These are phyloP conservation scores for Tympanoctomys barrerae DNA, from an alignment of 2,797 vertebrate species.

Conservation along the genomic window DNA sequence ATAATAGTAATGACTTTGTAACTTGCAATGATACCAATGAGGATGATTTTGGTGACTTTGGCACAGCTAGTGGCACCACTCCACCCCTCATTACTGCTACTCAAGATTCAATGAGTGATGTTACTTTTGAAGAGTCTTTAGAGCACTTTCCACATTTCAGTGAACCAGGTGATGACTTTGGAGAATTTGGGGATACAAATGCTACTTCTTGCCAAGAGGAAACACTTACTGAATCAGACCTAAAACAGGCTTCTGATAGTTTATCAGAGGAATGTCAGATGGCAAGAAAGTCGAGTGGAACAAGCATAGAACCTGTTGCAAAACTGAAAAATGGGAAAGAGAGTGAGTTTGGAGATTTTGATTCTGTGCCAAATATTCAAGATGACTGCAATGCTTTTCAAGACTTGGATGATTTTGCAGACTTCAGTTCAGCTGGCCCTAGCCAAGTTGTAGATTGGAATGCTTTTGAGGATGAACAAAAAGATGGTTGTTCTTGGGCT, in stretches of 20 bases:
- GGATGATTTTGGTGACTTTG: slow-evolving; percentile 93
- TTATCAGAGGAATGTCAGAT: slow-evolving; percentile 78
- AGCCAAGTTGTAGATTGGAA: slow-evolving; percentile 91
- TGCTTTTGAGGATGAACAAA: slow-evolving; percentile 90
- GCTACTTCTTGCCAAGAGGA: slow-evolving; percentile 82
- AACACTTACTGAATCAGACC: slow-evolving; percentile 75
- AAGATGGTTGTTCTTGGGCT: slow-evolving; percentile 92
- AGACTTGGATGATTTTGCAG: slow-evolving; percentile 95
- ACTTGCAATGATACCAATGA: slow-evolving; percentile 85
- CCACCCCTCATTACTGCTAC: slow-evolving; percentile 86
- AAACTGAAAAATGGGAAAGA: slow-evolving; percentile 84
- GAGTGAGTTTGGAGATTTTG: slow-evolving; percentile 93
- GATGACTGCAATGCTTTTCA: slow-evolving; percentile 89
- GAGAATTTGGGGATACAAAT: slow-evolving; percentile 88
- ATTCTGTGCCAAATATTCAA: slow-evolving; percentile 87
- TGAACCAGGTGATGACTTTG: slow-evolving; percentile 85
- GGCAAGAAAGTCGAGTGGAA: slow-evolving; percentile 72
- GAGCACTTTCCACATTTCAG: slow-evolving; percentile 81
- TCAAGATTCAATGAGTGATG: slow-evolving; percentile 84
- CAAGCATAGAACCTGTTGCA: slow-evolving; percentile 78
- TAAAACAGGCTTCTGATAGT: slow-evolving; percentile 79
- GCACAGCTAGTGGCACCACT: slow-evolving; percentile 88
- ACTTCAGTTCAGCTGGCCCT: slow-evolving; percentile 95
- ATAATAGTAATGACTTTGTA: slow-evolving; percentile 83
- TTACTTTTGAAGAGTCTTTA: slow-evolving; percentile 89